phyloP scores from a whole-genome alignment of 2,797 vertebrate genomes.

The Artibeus jamaicensis region DNA sequence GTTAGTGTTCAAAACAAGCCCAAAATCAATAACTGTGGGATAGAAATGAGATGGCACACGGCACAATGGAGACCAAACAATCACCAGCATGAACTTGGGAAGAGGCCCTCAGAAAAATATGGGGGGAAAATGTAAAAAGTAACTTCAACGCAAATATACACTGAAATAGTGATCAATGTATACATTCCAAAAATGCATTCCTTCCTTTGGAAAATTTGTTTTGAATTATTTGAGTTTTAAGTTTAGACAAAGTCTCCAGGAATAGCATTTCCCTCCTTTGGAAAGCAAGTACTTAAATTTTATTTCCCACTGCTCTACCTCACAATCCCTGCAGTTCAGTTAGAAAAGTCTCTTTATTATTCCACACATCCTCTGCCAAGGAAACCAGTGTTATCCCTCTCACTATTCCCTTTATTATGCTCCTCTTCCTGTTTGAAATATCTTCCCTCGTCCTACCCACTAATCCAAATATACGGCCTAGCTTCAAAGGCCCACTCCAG shows the following conservation, averaged over 20 bases:
- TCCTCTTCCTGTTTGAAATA: slow-evolving; percentile 67
- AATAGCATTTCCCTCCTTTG: slow-evolving; percentile 69
- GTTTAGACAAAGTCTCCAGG: slow-evolving; percentile 61
- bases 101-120: slow-evolving; percentile 5
- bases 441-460: slow-evolving; percentile 53
- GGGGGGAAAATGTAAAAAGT: neutral
- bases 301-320: slow-evolving; percentile 67
- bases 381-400: slow-evolving; percentile 51
- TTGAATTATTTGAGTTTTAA: slow-evolving; percentile 67
- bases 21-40: neutral
- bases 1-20: neutral
- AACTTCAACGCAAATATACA: slow-evolving; percentile 45
- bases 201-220: slow-evolving; percentile 57
- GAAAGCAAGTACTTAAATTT: slow-evolving; percentile 66
- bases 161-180: slow-evolving; percentile 48
- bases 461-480: slow-evolving; percentile 50
- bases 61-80: neutral
- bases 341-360: slow-evolving; percentile 64
- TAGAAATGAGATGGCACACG: neutral
- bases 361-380: slow-evolving; percentile 66
- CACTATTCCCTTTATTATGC: slow-evolving; percentile 47
- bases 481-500: slow-evolving; percentile 28
- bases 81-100: neutral
- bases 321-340: slow-evolving; percentile 44
- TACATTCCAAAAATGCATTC: slow-evolving; percentile 32